Evolutionary conservation across 2,888 invertebrate species (phyloP), one percentile per base, ranked within the genome.

Genomic region (Mycalesis mineus): DNA sequence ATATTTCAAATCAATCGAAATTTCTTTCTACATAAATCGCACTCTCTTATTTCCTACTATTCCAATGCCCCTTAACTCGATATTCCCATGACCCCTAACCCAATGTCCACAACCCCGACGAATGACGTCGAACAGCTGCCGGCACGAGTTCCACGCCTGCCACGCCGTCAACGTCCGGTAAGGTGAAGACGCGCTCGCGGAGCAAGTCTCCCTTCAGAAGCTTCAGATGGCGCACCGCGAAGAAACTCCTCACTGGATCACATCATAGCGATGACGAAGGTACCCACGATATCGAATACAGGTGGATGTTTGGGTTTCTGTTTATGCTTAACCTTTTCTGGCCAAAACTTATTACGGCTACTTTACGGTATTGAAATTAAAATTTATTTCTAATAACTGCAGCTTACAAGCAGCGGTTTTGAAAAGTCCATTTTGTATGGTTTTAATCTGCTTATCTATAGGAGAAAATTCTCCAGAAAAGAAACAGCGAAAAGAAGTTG

Each of bases 121-220:
- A n/a, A 56, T 69, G 62, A 63, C 75, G 65, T 45, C 71, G 68
- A 57, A 67, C 70, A 88, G 87, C 84, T 61, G 77, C 84, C 59
- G 87, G 86, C 14, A 73, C 88, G 70, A 88, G 88, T 61, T 87
- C 86, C 51, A 77, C 82, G 55, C 84, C 87, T 29, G 80, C 81
- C 28, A 88, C 85, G 71, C 91, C 84, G 44, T 86, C 83, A 57
- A 91, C 89, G 66, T 91, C 92, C 80, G 92, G 92, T 85, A 91
- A 92, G 89, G 91, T 92, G 91, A 95, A 95, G 92, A 93, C 95
- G 81, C 93, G 96, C 70, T 96, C 97, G 72, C 94, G 97, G 76
- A 97, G 97, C 91, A 97, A 97, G 91, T 97, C 97, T 74, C 97
- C 97, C 64, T 97, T 97, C 93, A 92, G 96, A 81, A 96, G 96